Evolutionary conservation across 2,888 invertebrate genomes (phyloP), one percentile per base, ranked within the genome.

Genomic region (Andrena chrysosceles): DNA sequence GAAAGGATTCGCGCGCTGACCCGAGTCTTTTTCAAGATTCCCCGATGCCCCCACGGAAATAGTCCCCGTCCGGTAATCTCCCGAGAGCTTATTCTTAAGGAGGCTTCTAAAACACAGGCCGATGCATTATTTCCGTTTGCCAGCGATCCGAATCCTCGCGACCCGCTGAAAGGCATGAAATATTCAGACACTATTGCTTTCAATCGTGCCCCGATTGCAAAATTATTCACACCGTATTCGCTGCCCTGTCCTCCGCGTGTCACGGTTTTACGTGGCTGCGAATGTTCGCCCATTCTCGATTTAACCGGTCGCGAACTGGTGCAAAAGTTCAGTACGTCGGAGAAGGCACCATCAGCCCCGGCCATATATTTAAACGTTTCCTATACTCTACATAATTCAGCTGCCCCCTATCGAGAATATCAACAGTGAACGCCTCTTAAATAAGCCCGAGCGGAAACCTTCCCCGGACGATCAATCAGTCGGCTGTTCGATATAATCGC

Each of bases 71-170:
- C 20, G 56, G 48, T 20, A 33, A 6, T 13, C 29, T 5, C 5
- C 10, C 13, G 64, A 26, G 10, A 31, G 31, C 77, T 67, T 87
- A 85, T 85, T 86, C 68, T 59, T 79, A 69, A 64, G 60, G 49
- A 48, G 16, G 48, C n/a, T 60, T 48, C 26, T n/a, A 20, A 72
- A 83, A 64, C 31, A 48, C 71, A 62, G 74, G 33, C 2, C 8
- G 33, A 20, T 20, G 13, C 29, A 42, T 73, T 85, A 85, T 79
- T 83, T 86, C 20, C 59, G 79, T 56, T 54, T 54, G 42, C 56
- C 48, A 64, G 67, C 42, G 42, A 72, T 67, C 26, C 29, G 29
- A n/a, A 64, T 42, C 31, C 60, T 59, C 29, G 66, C 29, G 85
- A 78, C 71, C 81, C 74, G 73, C 48, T 67, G 16, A 20, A 5